A percentile compares a stretch with the other conserved stretches of the same genome.
phyloP scores from a whole-genome alignment of 2,797 vertebrate species.

The Typhlichthys subterraneus region DNA sequence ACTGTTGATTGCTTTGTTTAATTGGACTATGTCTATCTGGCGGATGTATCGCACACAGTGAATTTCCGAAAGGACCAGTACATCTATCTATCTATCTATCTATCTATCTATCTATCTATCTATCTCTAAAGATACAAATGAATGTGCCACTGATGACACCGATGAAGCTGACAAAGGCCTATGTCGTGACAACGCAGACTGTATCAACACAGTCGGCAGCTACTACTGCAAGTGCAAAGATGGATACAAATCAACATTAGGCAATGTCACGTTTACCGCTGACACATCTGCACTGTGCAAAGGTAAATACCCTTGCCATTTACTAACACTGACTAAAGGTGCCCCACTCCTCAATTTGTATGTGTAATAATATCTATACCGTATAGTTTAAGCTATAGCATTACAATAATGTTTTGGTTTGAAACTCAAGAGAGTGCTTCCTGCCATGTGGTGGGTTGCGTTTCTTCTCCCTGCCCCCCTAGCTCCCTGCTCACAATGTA shows the following conservation, averaged over 20 bases:
- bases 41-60: no score
- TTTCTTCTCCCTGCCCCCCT: no score
- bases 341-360: not conserved
- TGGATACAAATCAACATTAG: conserved; percentile 6
- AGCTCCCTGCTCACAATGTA: no score
- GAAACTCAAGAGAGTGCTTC: no score
- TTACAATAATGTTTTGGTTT: not conserved
- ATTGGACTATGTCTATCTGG: not conserved
- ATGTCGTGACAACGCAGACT: conserved; percentile 21
- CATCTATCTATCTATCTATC: no score
- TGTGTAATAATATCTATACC: not conserved
- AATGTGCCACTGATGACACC: conserved; percentile 13
- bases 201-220: conserved; percentile 47
- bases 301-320: conserved; percentile 41
- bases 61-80: no score
- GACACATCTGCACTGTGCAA: fast-evolving
- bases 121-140: conserved; percentile 25
- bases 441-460: no score
- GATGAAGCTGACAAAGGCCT: fast-evolving
- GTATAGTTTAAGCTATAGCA: not conserved
- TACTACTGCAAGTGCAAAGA: conserved; percentile 50
- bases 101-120: conserved; percentile 6
- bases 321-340: not conserved
- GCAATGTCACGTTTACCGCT: fast-evolving
- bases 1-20: not conserved